These are phyloP conservation scores for Icerya purchasi DNA, from an alignment of 2,888 invertebrate species.

Conservation along the genomic window DNA sequence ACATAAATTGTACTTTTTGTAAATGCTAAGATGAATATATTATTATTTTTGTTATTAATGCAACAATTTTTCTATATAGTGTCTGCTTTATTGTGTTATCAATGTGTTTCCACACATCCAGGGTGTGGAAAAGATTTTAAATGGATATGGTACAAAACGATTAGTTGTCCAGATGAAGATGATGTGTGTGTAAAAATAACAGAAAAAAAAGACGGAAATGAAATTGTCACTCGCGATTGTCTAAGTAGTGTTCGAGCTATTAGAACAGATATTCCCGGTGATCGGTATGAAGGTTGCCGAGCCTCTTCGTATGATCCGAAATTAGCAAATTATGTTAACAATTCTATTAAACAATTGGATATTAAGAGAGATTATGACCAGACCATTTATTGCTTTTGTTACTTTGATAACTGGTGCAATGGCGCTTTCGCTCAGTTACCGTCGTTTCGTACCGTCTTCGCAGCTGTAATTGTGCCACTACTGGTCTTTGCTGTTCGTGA, in stretches of 20 bases:
- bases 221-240: constrained; percentile 64
- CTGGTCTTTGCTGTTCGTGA: too few relatives aligned
- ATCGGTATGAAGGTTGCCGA: constrained; percentile 76
- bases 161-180: constrained; percentile 56
- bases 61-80: too few relatives aligned
- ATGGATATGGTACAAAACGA: constrained; percentile 57
- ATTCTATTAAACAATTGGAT: constrained; percentile 63
- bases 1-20: too few relatives aligned
- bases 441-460: too few relatives aligned
- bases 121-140: constrained; percentile 69
- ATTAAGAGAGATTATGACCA: constrained; percentile 63
- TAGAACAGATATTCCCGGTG: constrained; percentile 71
- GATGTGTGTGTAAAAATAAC: constrained; percentile 78
- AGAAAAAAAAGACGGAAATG: constrained; percentile 59
- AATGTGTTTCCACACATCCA: constrained; percentile 70
- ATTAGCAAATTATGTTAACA: constrained; percentile 69
- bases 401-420: constrained; percentile 36
- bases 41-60: too few relatives aligned
- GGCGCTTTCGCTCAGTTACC: too few relatives aligned
- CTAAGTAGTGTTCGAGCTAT: constrained; percentile 53
- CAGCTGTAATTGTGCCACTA: too few relatives aligned
- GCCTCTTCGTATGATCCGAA: constrained; percentile 54
- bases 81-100: constrained; percentile 51
- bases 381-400: constrained; percentile 74
- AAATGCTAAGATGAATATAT: too few relatives aligned